Evolutionary conservation across 2,888 invertebrate genomes (phyloP), one percentile per base, ranked within the genome.

Genomic region (Eupithecia centaureata): DNA sequence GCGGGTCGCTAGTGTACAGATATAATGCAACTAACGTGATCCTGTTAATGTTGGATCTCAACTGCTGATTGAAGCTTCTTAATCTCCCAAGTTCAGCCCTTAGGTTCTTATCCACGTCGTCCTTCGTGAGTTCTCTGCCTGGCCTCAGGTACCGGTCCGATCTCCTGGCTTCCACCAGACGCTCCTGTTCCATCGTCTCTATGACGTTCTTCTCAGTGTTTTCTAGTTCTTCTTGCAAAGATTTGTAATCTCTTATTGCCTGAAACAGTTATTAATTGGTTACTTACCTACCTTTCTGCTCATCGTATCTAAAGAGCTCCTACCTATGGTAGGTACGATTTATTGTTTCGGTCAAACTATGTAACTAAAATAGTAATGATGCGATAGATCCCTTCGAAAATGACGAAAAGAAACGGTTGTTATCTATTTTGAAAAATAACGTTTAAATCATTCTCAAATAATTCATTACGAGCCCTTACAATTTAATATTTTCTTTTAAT

Each of bases 111-210:
- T 96, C 95, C 0, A 94, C 94, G 63, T 95, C 95, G 77, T 96
- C 96, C 38, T 92, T 92, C 8, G 95, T 95, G 32, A 95, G 83
- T 82, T 97, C 97, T 25, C 94, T 94, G 5, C 94, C 94, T 5
- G 96, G 95, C 65, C 96, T 93, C 77, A 94, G 94, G 3, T 94
- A 92, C 35, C 96, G 94, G 82, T 96, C 96, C 76, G 96, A 95
- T 61, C 97, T 87, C 73, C 97, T 94, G 0, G 96, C 96, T 84
- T 96, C 95, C 4, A 95, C 95, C 65, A 97, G 87, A 78, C 96
- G 95, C 73, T 95, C 92, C 51, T 95, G 95, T 73, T 96, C 95
- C 76, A 94, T 94, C 78, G 96, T 96, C 51, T 94, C 94, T 59
- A 94, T 76, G n/a, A 96, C 85, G 27, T 95, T 95, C 71, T 94